These are phyloP conservation scores for Amazona vittata DNA, from an alignment of 2,113 vertebrate species.

Conservation along the genomic window DNA sequence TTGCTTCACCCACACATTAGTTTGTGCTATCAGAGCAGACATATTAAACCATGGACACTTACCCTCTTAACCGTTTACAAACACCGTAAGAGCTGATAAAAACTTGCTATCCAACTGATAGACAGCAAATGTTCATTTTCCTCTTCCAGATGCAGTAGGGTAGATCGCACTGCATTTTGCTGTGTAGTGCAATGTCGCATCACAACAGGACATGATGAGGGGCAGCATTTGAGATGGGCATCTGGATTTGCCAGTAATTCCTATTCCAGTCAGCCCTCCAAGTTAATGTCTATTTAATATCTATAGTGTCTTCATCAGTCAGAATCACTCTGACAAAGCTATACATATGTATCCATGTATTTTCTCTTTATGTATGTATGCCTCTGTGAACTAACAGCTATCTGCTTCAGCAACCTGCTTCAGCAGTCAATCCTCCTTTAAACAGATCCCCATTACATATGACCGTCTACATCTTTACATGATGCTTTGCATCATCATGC, in stretches of 20 bases:
- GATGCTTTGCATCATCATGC: neutral
- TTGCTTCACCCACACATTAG: neutral
- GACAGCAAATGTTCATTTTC: slow-evolving; percentile 34
- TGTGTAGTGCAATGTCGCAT: neutral
- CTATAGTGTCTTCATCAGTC: neutral
- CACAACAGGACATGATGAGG: neutral
- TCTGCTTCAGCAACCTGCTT: neutral
- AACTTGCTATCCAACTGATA: slow-evolving; percentile 13
- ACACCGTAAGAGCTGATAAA: slow-evolving; percentile 9
- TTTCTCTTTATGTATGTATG: neutral
- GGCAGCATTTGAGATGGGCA: neutral
- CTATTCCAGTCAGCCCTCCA: neutral
- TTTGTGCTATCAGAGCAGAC: slow-evolving; percentile 16
- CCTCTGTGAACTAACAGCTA: neutral
- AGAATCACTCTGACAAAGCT: neutral
- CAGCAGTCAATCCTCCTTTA: neutral
- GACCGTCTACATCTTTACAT: neutral
- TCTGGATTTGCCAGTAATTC: slow-evolving; percentile 16
- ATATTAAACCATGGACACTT: neutral
- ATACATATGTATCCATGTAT: neutral
- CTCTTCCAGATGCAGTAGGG: neutral
- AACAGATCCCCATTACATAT: neutral
- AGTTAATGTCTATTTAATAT: neutral
- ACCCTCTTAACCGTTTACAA: neutral
- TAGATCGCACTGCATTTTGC: neutral